Conservation (phyloP, 1,140 invertebrate genomes). For the Drosophila obscura region DNA sequence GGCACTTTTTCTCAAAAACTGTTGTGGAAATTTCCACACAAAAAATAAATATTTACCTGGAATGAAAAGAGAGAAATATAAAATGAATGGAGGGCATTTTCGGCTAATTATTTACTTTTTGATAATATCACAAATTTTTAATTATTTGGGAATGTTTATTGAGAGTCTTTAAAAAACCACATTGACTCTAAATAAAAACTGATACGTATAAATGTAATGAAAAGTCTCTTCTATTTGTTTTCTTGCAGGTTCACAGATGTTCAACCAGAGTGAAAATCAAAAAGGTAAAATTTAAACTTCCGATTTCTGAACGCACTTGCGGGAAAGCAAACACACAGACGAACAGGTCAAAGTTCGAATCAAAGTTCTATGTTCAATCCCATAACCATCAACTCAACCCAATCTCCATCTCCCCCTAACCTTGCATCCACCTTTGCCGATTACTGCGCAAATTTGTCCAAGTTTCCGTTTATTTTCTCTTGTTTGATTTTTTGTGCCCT, state of each 20-base stretch:
- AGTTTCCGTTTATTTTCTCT: constrained; percentile 45
- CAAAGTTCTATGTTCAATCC: constrained; percentile 42
- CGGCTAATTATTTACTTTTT: background rate
- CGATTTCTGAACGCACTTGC: constrained; percentile 25
- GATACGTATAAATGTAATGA: no score
- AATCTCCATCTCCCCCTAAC: background rate
- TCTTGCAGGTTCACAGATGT: no score
- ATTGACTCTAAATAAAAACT: no score
- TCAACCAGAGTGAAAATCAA: constrained; percentile 13
- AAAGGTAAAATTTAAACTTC: constrained; percentile 39
- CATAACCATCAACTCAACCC: constrained; percentile 9
- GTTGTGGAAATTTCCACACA: constrained; percentile 27
- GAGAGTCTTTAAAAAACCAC: no score
- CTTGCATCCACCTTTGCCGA: constrained; percentile 16
- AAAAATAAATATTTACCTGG: constrained; percentile 27
- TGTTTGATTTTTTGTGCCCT: constrained; percentile 20
- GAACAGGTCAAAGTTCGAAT: constrained; percentile 59
- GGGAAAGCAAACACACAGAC: constrained; percentile 6
- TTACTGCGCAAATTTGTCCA: constrained; percentile 54
- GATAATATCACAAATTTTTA: background rate
- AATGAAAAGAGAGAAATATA: constrained; percentile 9
- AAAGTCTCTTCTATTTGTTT: no score
- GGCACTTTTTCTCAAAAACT: constrained; percentile 18
- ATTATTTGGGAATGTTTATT: no score
- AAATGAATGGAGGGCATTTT: background rate